Base-by-base conservation (phyloP, 2,113 vertebrate genomes). In the Theropithecus gelada region DNA sequence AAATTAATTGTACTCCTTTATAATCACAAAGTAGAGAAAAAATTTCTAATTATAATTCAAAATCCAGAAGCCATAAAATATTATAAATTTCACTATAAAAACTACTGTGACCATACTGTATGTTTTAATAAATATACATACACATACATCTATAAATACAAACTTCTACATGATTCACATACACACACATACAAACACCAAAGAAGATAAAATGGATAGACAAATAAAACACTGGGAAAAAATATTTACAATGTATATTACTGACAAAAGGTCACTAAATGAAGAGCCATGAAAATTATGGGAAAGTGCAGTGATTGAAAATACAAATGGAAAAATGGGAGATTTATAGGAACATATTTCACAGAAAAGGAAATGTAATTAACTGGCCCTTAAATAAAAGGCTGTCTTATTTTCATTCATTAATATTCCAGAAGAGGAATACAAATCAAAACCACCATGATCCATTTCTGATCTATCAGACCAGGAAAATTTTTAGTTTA, bases 21-120 rank as follows among this genome's bases (percentile, higher is more conserved):
- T 64, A 82, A 82, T 27, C 35, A 76, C 35, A 95, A 93, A 55
- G 23, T 73, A 81, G 12, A 93, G 40, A 64, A 64, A 64, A 64
- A 48, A 32, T 72, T 81, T 85, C 50, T 72, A 86, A 83, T 70
- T 88, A 64, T 40, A 43, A 94, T 73, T 96, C 50, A 73, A 88
- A 96, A 52, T 86, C 82, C 45, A 55, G 20, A 78, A 92, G 50
- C 10, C 59, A 83, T 68, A 76, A 87, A 97, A 89, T 66, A 76
- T 93, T 91, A 88, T 83, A 82, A 70, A 87, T 45, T 43, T 78
- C 1, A 81, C 57, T 61, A 45, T 86, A 48, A 90, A 95, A 93
- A 18, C 50, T 79, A 79, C 9, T 72, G 4, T 93, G 17, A 57
- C 25, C 59, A 57, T 64, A 64, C 27, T 64, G 14, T 59, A 66